Conservation (phyloP, 2,797 vertebrate genomes). For the Danio kyathit region DNA sequence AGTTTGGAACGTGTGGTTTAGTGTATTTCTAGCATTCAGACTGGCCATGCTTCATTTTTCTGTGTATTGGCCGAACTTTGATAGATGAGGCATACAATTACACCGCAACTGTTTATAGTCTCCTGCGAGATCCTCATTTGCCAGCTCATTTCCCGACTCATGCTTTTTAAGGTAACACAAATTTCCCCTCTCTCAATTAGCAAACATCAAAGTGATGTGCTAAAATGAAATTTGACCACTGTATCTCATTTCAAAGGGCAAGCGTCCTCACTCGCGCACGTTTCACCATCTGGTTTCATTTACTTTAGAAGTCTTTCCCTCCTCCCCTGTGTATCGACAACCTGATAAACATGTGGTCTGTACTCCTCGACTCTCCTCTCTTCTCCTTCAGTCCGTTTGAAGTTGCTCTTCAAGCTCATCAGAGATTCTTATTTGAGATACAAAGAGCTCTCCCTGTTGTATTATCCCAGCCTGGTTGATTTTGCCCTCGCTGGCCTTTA, state of each 20-base stretch:
- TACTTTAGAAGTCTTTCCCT: conserved; percentile 38
- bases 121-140: conserved; percentile 38
- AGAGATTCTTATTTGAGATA: conserved; percentile 48
- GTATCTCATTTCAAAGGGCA: conserved; percentile 39
- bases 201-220: conserved; percentile 42
- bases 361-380: conserved; percentile 22
- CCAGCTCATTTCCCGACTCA: conserved; percentile 41
- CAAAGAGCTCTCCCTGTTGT: conserved; percentile 28
- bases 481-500: conserved; percentile 19
- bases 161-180: conserved; percentile 34
- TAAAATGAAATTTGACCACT: conserved; percentile 47
- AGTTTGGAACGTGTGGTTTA: neutral
- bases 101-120: conserved; percentile 41
- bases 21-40: neutral
- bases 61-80: conserved; percentile 16
- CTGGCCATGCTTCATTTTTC: conserved; percentile 23
- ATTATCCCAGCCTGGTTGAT: conserved; percentile 6
- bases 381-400: conserved; percentile 35
- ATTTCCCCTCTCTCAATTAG: conserved; percentile 36
- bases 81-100: conserved; percentile 35
- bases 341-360: conserved; percentile 46
- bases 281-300: conserved; percentile 48
- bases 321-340: conserved; percentile 42
- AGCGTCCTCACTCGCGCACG: neutral
- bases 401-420: conserved; percentile 44